Evolutionary conservation across 2,888 invertebrate genomes (phyloP), one percentile per base, ranked within the genome.

Genomic region (Dryomyza anilis): DNA sequence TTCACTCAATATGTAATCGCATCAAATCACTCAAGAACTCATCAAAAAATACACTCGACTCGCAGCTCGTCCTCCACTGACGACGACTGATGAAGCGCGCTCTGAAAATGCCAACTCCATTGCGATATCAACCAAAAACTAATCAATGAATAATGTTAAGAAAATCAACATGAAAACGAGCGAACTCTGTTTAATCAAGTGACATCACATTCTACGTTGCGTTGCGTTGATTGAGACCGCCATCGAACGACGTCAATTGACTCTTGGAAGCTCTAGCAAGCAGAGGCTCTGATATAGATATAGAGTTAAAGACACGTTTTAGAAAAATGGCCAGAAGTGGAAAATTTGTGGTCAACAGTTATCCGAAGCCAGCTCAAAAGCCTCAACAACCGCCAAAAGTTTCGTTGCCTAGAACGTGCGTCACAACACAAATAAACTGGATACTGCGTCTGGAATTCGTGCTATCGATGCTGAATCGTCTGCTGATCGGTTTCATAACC

Each of bases 401-500:
- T n/a, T n/a, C n/a, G n/a, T n/a, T n/a, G n/a, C n/a, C n/a, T n/a
- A n/a, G n/a, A n/a, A n/a, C n/a, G n/a, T n/a, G n/a, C n/a, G n/a
- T n/a, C 4, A 52, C 23, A n/a, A 3, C 50, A 25, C 48, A 21
- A 60, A 25, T 30, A 60, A 60, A 48, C 19, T 48, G n/a, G 19
- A 1, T 57, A 21, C 57, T 53, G 29, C 52, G 61, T 39, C 30
- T 74, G 29, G 73, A 74, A 63, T 72, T 71, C 52, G 33, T 70
- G 4, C 53, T 74, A n/a, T 65, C 71, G 12, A 63, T 72, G 7
- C 30, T 73, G 36, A 71, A 75, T 68, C 73, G 74, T 29, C 64
- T 74, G 27, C 45, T 74, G 14, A 74, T 74, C 55, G 73, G 75
- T n/a, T 75, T 75, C 56, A 70, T 75, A 23, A 71, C 71, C 19